A percentile compares a stretch with the other conserved stretches of the same genome.
Evolutionary conservation across 2,797 vertebrate species (phyloP).

Genomic region (Melanogrammus aeglefinus): DNA sequence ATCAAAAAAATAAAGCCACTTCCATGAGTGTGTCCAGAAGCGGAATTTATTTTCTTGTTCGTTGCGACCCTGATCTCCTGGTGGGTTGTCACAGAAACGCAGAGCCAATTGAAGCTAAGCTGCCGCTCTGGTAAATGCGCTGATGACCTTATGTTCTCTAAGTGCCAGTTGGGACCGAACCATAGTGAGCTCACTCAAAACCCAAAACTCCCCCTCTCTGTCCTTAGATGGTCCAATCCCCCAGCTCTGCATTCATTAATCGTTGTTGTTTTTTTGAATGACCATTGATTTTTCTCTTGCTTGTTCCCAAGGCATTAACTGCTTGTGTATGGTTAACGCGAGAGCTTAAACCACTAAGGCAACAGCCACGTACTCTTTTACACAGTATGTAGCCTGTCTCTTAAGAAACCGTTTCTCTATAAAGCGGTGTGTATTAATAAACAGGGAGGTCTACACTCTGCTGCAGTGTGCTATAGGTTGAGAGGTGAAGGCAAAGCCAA

Average conservation of each 20-base stretch:
- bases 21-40: background rate
- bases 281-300: background rate
- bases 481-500: slow-evolving; percentile 38
- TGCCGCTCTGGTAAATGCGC: background rate
- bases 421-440: slow-evolving; percentile 37
- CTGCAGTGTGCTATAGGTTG: slow-evolving; percentile 11
- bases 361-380: background rate
- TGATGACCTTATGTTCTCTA: background rate
- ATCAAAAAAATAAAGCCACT: background rate
- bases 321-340: background rate
- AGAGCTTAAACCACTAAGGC: background rate
- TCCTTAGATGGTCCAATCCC: background rate
- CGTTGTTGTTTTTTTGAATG: background rate
- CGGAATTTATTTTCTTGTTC: background rate
- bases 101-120: slow-evolving; percentile 4
- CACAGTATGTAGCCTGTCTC: slow-evolving; percentile 12
- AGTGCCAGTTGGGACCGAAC: slow-evolving; percentile 1
- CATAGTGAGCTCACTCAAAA: background rate
- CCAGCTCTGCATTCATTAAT: background rate
- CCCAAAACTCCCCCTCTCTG: background rate
- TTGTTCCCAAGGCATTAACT: background rate
- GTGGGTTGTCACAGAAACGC: background rate
- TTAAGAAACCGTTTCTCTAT: slow-evolving; percentile 54
- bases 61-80: background rate
- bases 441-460: slow-evolving; percentile 15